Percentiles rank a stretch among this genome's conserved stretches.
Evolutionary conservation across 2,113 vertebrate species (phyloP).

Genomic region (Glaucidium brasilianum): DNA sequence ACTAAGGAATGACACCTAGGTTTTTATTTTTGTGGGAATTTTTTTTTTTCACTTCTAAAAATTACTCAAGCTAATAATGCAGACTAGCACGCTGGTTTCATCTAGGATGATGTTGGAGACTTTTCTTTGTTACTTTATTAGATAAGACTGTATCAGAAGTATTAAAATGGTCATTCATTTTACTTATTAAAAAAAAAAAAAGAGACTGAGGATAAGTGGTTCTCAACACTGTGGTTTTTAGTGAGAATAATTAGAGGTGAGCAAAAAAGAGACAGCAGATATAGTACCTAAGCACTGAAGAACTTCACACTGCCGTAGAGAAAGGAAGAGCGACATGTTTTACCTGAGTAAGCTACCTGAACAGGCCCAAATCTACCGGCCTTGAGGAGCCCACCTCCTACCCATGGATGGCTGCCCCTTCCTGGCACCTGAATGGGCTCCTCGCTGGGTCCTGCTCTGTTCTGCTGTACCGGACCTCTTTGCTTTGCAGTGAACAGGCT

Average conservation of each 20-base stretch:
- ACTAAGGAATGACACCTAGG: not conserved
- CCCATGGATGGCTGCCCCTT: not conserved
- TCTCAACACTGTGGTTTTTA: not conserved
- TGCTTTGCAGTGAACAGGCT: not conserved
- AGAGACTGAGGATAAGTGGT: not conserved
- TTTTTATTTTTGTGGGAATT: slow-evolving; percentile 4
- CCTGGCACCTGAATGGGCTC: not conserved
- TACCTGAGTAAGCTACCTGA: not conserved
- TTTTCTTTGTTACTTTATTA: not conserved
- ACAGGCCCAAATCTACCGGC: not conserved
- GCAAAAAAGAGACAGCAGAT: not conserved
- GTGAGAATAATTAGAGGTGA: not conserved
- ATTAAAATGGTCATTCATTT: not conserved
- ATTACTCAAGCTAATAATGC: not conserved
- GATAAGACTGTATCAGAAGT: not conserved
- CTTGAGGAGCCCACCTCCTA: not conserved
- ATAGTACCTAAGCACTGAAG: not conserved
- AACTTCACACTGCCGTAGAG: not conserved
- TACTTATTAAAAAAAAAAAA: not conserved
- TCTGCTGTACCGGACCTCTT: not conserved
- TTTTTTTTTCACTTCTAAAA: not conserved
- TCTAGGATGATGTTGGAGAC: not conserved
- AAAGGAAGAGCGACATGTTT: not conserved
- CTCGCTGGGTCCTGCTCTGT: not conserved
- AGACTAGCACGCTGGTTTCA: not conserved